Base-by-base conservation (phyloP, 2,797 vertebrate genomes). In the Gallinago stenura region DNA sequence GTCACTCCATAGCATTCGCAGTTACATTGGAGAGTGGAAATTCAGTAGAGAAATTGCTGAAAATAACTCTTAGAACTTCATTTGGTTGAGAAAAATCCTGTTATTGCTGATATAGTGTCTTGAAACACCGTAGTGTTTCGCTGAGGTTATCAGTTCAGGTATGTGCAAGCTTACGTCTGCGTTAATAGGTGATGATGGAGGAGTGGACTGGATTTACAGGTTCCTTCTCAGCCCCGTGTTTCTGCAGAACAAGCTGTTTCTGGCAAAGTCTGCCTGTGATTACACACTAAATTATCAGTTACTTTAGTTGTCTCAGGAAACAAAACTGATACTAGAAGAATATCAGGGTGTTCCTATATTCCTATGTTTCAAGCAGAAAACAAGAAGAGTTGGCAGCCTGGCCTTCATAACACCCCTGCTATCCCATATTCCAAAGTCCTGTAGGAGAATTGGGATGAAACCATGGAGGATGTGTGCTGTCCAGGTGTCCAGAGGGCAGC, bases 91-190 rank as follows among this genome's bases (percentile, higher is more conserved):
- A 19, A 21, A 21, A 30, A 53, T 2, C 12, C 50, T 4, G 0
- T 18, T 0, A 4, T 26, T 37, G 3, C 7, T 53, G 22, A 6
- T 18, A 3, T 0, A 3, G 37, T 46, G n/a, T 57, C 26, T 82
- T 21, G 14, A 46, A 68, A 64, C 15, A 1, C 19, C 0, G 0
- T 7, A 4, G 11, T 54, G 76, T 50, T 58, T n/a, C 21, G 60
- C 56, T 81, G 14, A 31, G 22, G 2, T 60, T 18, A n/a, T 19
- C 26, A 41, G n/a, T 20, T 82, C 62, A 53, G 46, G 21, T 12
- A 24, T 9, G 43, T 33, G 45, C 35, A 80, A 37, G 35, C 31
- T 75, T 16, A 5, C 0, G 1, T 61, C 30, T 71, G 9, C 21
- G 33, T 39, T 58, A 5, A 22, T 11, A n/a, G 45, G 26, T 26